phyloP scores from a whole-genome alignment of 2,113 vertebrate genomes.

The Hiodon tergisus region DNA sequence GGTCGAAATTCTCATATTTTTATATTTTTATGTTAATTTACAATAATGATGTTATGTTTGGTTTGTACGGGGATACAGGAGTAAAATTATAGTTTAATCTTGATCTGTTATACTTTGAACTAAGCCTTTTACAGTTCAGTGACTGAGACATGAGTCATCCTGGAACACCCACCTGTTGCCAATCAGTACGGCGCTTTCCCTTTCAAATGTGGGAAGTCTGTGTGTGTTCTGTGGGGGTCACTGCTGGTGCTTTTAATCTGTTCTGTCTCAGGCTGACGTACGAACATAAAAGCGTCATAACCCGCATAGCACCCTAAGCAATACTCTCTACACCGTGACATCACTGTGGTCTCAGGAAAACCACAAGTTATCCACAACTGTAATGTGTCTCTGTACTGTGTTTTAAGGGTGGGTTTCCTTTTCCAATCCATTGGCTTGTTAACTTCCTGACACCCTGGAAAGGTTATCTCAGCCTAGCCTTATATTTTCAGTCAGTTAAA shows the following conservation, averaged over 20 bases:
- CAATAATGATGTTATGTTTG: no score
- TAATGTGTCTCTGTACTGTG: background rate
- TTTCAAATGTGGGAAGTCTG: background rate
- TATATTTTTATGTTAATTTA: no score
- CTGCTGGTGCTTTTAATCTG: background rate
- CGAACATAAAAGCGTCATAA: background rate
- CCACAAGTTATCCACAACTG: background rate
- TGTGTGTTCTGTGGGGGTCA: background rate
- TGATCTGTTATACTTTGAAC: background rate
- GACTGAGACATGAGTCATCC: background rate
- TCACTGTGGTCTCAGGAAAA: background rate
- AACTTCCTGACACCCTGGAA: no score
- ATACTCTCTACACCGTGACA: no score
- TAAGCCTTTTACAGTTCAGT: slow-evolving; percentile 4
- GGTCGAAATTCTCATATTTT: no score
- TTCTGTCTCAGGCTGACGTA: background rate
- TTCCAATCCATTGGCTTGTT: no score
- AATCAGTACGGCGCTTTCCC: background rate
- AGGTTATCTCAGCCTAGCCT: no score
- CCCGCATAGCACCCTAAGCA: no score
- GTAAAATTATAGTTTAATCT: no score
- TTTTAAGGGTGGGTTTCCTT: background rate
- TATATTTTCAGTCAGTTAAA: no score
- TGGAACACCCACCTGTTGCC: background rate
- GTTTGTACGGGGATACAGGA: no score